Base-by-base conservation (phyloP, 1,140 invertebrate species). In the Sinella curviseta region DNA sequence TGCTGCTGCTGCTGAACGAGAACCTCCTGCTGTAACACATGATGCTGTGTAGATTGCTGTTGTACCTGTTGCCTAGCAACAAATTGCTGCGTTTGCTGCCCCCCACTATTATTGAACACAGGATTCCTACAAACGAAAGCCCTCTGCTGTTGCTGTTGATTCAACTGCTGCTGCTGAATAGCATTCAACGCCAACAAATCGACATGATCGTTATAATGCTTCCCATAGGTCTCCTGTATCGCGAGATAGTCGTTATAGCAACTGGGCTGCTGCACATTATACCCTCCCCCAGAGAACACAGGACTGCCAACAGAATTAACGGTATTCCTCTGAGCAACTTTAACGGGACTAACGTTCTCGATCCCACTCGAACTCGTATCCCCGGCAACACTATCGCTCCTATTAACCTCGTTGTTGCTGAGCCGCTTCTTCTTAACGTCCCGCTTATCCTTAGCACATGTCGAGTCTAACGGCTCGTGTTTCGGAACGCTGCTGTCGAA, bases 191-290 rank as follows among this genome's bases (percentile, higher is more conserved):
- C 65, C 8, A 70, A 24, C 3, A 70, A 24, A 33, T 70, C 65
- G 3, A 70, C 31, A 8, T 14, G 4, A 1, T 70, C 31, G 65
- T 31, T 17, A n/a, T n/a, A n/a, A 14, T 70, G 65, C n/a, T 70
- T 70, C 31, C 65, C 65, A 33, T 70, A 70, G 8, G 65, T 70
- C n/a, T 70, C 65, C n/a, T 70, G 65, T 4, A 70, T 70, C 3
- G 65, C 65, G 31, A 70, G 65, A 24, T 70, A 70, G 31, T 70
- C 65, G 65, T 33, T 70, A 33, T 70, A 70, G 31, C 65, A 70
- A 14, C 3, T 31, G 28, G 65, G 65, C 31, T 70, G 65, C 31
- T 30, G 65, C 31, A 60, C 55, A 17, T 17, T 48, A 17, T 17
- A 60, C 3, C 55, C 55, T 60, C 55, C 14, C n/a, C n/a, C n/a